Evolutionary conservation across 2,797 vertebrate genomes (phyloP), one percentile per base, ranked within the genome.

Genomic region (Alcedo atthis): DNA sequence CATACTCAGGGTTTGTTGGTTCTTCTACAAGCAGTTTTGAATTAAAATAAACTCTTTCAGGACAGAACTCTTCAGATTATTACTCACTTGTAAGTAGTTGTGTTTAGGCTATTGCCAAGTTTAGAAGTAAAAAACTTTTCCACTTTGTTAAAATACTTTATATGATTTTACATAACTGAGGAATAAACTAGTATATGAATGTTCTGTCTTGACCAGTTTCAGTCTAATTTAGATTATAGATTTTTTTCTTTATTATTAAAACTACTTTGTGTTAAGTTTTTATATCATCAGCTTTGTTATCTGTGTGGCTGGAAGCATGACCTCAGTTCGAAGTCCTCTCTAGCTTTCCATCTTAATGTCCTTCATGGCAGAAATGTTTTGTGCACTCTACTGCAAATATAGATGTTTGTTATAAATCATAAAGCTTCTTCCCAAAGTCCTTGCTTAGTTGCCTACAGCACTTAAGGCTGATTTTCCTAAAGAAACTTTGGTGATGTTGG

Each of bases 1-100:
- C 2, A 2, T 74, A 54, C 93, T 95, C 90, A 89, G 94, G 94
- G 84, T 90, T 95, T 94, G 42, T 82, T 0, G 0, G n/a, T 90
- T 92, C 19, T 11, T 64, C 25, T 82, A 18, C 42, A 42, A 68
- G 57, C 42, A 40, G 40, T 53, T 93, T 74, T 77, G 43, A 46
- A 71, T 82, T 90, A 68, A 90, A 81, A 25, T 35, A 70, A 19
- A n/a, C 73, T 28, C 35, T 70, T 19, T 54, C 42, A 51, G 68
- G 93, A 63, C 49, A 87, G 84, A 90, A 46, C 21, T 76, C 33
- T 64, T 40, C 6, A 16, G 61, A 24, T 69, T 85, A 55, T 55
- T 69, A 48, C 10, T 74, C 4, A 3, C 15, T 69, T 68, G 6
- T 7, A 53, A 69, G 14, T 46, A 81, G 25, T 42, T 89, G 15